Evolutionary conservation across 2,888 invertebrate genomes (phyloP).

Genomic region (Arrhopalites spinosus): DNA sequence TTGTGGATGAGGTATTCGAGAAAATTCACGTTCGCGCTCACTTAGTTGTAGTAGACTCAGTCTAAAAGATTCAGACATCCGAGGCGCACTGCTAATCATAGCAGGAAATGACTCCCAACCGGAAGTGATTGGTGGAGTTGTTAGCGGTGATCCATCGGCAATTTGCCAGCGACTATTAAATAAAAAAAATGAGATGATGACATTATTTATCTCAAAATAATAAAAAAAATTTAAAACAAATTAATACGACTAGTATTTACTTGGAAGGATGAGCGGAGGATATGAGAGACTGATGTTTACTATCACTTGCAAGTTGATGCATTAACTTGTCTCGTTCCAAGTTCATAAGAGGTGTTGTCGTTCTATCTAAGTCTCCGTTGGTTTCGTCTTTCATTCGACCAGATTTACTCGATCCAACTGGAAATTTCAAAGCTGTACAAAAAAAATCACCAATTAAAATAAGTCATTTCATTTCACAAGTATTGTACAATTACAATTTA

Average conservation of each 20-base stretch:
- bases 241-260: slow-evolving; percentile 35
- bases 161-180: too few relatives aligned
- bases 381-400: slow-evolving; percentile 48
- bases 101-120: slow-evolving; percentile 53
- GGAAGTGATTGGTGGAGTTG: slow-evolving; percentile 34
- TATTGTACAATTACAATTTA: too few relatives aligned
- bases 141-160: slow-evolving; percentile 44
- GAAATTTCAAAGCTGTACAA: too few relatives aligned
- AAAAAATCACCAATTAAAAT: too few relatives aligned
- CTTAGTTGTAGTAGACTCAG: slow-evolving; percentile 52
- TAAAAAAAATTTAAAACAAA: too few relatives aligned
- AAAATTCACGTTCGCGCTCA: slow-evolving; percentile 51
- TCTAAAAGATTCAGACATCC: slow-evolving; percentile 48
- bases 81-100: slow-evolving; percentile 41
- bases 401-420: too few relatives aligned
- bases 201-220: too few relatives aligned
- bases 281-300: slow-evolving; percentile 41
- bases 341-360: slow-evolving; percentile 39
- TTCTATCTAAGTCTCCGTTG: slow-evolving; percentile 51
- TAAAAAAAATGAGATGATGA: too few relatives aligned
- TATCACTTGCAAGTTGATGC: slow-evolving; percentile 42
- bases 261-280: slow-evolving; percentile 47
- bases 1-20: slow-evolving; percentile 37
- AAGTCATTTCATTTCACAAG: too few relatives aligned
- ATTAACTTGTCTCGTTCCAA: slow-evolving; percentile 45